Evolutionary conservation across 37 sponge, comb jelly and placozoan genomes (phyloP), one percentile per base, ranked within the genome.

Genomic region (Lycopodina hypogea): DNA sequence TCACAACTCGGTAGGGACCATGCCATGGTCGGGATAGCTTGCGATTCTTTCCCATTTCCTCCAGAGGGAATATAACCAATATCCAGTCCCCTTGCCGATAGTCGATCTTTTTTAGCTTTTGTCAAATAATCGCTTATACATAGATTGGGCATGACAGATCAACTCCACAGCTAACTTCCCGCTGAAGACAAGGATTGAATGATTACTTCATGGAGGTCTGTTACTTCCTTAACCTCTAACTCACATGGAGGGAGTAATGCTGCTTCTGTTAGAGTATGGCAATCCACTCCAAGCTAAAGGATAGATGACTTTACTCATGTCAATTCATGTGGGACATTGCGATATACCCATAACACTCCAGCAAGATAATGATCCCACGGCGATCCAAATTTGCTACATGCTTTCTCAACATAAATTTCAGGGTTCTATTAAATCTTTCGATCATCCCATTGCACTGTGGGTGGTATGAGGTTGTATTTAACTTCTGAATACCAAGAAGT

Each of bases 21-120:
- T 70, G 69, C 85, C 85, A 84, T 42, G 79, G 85, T 37, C 85
- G 1, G 2, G 85, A 84, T 14, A 84, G 64, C 45, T 84, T 84
- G 51, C 85, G 24, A 38, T 50, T 28, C 58, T 78, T 78, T 22
- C 85, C 79, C 1, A 50, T 62, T 29, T 81, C 77, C 18, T 87
- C 83, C 19, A 62, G 69, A 2, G 83, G 88, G 30, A 87, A 87
- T 15, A 37, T 37, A 19, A 85, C 55, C 34, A 85, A 38, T 0
- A 78, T 73, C 86, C 86, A 78, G 60, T 69, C 58, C 39, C 79
- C 79, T 26, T 68, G 1, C 32, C 38, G 32, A 50, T 45, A 65
- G 1, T 3, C 37, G 2, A 26, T 1, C 21, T 65, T 39, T 2
- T 6, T 3, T 22, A 72, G 14, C 22, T 4, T 37, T 50, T 57